Evolutionary conservation across 2,797 vertebrate genomes (phyloP), one percentile per base, ranked within the genome.

Genomic region (Dallia pectoralis): DNA sequence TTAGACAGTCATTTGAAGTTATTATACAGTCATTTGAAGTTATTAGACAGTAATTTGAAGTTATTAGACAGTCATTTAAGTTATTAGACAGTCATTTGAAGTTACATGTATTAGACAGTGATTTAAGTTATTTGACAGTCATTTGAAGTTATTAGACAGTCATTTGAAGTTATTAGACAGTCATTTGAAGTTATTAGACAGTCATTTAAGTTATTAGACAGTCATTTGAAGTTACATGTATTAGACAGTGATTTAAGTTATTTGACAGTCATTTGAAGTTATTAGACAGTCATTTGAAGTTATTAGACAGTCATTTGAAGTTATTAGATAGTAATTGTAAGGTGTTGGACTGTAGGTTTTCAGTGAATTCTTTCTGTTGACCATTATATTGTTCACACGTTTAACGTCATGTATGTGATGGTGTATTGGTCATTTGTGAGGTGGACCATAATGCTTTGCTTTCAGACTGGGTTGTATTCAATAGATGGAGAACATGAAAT

Each of bases 401-500:
- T n/a, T 56, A 6, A 56, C 19, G 11, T 25, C 53, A 59, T 59
- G 22, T 22, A 59, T 59, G 22, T 59, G 22, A 59, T 59, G 53
- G 22, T 59, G 53, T 27, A 59, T 25, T 59, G 9, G 53, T 22
- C 11, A 44, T 44, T 44, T 49, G 48, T 75, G 75, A 70, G 79
- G 71, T 84, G 32, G 76, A 44, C 12, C 40, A 81, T 81, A 71
- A 74, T 77, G 82, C 71, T 48, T 76, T 79, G 77, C 87, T 96
- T 95, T 96, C 94, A 59, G 22, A 59, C n/a, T 3, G 22, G 22
- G 53, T 27, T 59, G 53, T 25, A 25, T n/a, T 59, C 22, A 59
- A n/a, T 11, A 92, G 91, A 93, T 96, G 94, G 62, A 1, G 62
- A 29, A 8, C 29, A 64, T 64, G 16, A 9, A 16, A 64, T 64